Conservation (phyloP, 2,113 vertebrate species). For the Spheniscus mendiculus region DNA sequence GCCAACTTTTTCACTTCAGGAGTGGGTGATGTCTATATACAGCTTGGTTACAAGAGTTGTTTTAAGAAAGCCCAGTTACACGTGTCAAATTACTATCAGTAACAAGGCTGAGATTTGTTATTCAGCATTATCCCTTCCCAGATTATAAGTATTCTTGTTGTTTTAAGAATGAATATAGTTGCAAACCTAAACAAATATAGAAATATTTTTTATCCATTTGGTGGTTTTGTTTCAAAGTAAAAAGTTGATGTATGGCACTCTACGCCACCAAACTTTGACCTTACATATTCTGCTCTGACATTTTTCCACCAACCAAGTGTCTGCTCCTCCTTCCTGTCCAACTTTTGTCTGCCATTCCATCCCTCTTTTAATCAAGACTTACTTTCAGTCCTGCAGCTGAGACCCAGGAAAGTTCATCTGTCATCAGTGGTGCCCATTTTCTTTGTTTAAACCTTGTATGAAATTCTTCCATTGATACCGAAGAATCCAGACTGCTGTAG, state of each 20-base stretch:
- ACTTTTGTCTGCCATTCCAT: neutral
- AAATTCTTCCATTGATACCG: neutral
- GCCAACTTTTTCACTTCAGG: neutral
- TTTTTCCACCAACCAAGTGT: neutral
- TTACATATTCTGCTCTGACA: neutral
- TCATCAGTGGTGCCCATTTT: neutral
- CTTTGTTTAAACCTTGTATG: neutral
- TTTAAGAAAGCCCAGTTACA: neutral
- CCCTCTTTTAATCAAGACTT: neutral
- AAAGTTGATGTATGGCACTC: neutral
- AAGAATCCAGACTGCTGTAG: neutral
- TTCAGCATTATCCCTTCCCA: neutral
- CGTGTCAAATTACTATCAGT: accelerated
- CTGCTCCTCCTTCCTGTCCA: accelerated
- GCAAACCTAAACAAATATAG: neutral
- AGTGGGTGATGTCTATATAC: neutral
- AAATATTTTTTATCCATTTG: neutral
- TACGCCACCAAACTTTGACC: neutral
- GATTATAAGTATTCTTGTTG: neutral
- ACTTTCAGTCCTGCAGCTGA: neutral
- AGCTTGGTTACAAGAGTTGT: neutral
- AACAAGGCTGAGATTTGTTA: neutral
- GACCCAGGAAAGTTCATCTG: neutral
- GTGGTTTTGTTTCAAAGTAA: neutral
- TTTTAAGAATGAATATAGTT: neutral